Conservation (phyloP, 1,140 invertebrate species). For the Dendrolimus punctatus region DNA sequence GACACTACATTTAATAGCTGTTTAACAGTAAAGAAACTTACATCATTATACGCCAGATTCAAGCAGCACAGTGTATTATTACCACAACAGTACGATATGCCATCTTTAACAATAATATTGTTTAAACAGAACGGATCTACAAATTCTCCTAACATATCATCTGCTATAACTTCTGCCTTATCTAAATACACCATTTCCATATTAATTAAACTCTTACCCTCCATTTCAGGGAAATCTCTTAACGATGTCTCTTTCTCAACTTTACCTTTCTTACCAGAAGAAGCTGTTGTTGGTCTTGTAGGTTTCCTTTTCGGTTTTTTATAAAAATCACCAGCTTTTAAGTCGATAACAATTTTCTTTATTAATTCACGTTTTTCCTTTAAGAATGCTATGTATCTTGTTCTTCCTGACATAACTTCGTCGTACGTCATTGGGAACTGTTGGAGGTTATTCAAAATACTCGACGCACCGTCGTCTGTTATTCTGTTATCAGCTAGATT, state of each 20-base stretch:
- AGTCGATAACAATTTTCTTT: conserved; percentile 20
- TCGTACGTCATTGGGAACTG: conserved; percentile 28
- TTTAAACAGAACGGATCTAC: conserved; percentile 29
- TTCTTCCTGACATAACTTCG: conserved; percentile 23
- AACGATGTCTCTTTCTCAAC: conserved; percentile 25
- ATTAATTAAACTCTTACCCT: conserved; percentile 16
- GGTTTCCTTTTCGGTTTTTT: conserved; percentile 23
- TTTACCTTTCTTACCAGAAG: conserved; percentile 18
- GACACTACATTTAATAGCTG: conserved; percentile 30
- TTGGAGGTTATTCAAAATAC: conserved; percentile 24
- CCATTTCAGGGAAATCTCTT: neutral
- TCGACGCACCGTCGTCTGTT: conserved; percentile 33
- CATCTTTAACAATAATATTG: conserved; percentile 24
- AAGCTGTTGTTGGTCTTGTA: conserved; percentile 9
- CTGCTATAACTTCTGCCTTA: conserved; percentile 30
- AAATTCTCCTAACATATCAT: conserved; percentile 27
- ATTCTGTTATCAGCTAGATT: conserved; percentile 43
- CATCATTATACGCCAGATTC: conserved; percentile 44
- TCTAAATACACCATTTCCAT: conserved; percentile 22
- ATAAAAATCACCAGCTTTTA: conserved; percentile 23
- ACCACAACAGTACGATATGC: conserved; percentile 27
- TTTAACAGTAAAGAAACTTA: conserved; percentile 30
- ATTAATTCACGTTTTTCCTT: conserved; percentile 28
- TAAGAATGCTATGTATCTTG: conserved; percentile 29
- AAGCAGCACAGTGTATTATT: conserved; percentile 38